Base-by-base conservation (phyloP, 1,140 invertebrate genomes). In the Sycobia sp. region DNA sequence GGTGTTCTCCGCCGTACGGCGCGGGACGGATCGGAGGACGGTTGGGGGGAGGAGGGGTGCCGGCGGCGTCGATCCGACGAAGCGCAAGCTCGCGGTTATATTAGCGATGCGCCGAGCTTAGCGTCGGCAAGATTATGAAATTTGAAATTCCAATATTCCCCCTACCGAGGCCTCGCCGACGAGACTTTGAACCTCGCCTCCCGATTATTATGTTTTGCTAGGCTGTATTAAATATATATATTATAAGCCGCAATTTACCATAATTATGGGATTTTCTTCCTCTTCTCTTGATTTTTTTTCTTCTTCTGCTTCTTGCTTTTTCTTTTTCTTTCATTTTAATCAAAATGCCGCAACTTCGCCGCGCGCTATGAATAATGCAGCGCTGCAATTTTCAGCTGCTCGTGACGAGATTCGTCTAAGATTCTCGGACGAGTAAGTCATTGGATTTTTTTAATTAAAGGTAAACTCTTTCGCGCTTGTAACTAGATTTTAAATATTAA, bases 131-230 rank as follows among this genome's bases (percentile, higher is more conserved):
- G 41, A 49, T 63, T 63, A 63, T 63, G 49, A 63, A 63, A 63
- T 63, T 63, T 63, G 36, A 63, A 63, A 49, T 63, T 63, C 61
- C 44, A 41, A 63, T 56, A 56, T 47, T 11, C 34, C 49, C n/a
- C n/a, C n/a, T n/a, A n/a, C n/a, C n/a, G n/a, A n/a, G 32, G 18
- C 49, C 20, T 36, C 27, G 20, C 10, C 32, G 51, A 54, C 39
- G 39, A 54, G 22, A 4, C 36, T n/a, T n/a, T n/a, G n/a, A n/a
- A n/a, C n/a, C 38, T 54, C 51, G 51, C 8, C n/a, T 34, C 32
- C 22, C 29, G 32, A 51, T 51, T 51, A 51, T 51, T 51, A 51
- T 51, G 29, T 36, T 51, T 51, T 51, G 29, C 23, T 51, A 36
- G 29, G 29, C 32, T 51, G 18, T 51, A 51, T 51, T 38, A 27